Evolutionary conservation across 1,140 invertebrate genomes (phyloP).

Genomic region (Pachypeltis micranthus): DNA sequence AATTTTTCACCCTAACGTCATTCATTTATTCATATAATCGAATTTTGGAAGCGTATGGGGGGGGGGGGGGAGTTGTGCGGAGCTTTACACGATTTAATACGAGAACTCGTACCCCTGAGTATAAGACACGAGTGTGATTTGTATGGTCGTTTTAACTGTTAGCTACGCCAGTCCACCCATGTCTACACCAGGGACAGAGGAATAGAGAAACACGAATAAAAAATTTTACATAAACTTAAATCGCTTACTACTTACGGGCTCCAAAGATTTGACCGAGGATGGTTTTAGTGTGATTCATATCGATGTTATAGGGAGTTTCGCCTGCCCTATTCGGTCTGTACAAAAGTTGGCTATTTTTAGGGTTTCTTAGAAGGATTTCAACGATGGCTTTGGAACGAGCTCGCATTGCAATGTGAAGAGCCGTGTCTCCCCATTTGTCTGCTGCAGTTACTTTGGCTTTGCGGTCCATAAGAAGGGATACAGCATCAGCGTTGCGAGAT

Average conservation of each 20-base stretch:
- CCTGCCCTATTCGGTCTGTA: slow-evolving; percentile 90
- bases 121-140: too few relatives aligned
- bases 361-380: slow-evolving; percentile 78
- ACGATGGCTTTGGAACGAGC: slow-evolving; percentile 88
- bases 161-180: too few relatives aligned
- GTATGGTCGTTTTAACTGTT: too few relatives aligned
- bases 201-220: too few relatives aligned
- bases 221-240: too few relatives aligned
- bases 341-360: slow-evolving; percentile 88
- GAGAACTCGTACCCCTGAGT: too few relatives aligned
- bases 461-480: slow-evolving; percentile 80
- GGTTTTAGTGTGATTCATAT: slow-evolving; percentile 85
- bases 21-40: too few relatives aligned
- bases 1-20: too few relatives aligned
- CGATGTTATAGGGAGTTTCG: slow-evolving; percentile 97
- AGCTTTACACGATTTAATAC: too few relatives aligned
- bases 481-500: slow-evolving; percentile 81
- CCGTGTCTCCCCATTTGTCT: slow-evolving; percentile 92
- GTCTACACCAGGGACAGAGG: too few relatives aligned
- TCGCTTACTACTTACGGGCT: slow-evolving; percentile 57
- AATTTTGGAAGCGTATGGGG: too few relatives aligned
- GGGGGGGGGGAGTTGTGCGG: too few relatives aligned
- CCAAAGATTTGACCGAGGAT: slow-evolving; percentile 93
- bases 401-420: slow-evolving; percentile 92
- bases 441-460: slow-evolving; percentile 87